phyloP scores from a whole-genome alignment of 2,797 vertebrate genomes.

The Diplodus puntazzo region DNA sequence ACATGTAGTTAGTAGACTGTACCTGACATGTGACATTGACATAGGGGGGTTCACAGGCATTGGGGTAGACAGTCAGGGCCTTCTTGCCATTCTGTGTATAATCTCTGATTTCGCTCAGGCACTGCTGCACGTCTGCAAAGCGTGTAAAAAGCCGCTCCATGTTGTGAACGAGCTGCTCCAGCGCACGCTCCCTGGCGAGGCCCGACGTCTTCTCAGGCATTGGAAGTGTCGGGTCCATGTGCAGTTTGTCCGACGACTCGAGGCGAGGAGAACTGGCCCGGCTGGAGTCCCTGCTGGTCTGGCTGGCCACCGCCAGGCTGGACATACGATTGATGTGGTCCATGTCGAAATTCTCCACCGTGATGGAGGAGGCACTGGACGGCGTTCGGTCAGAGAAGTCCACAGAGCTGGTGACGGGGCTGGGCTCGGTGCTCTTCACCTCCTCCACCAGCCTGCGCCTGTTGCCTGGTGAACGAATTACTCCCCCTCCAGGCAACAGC shows the following conservation, averaged over 20 bases:
- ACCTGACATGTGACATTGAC: conserved; percentile 94
- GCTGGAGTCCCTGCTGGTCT: conserved; percentile 82
- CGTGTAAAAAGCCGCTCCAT: conserved; percentile 87
- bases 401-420: conserved; percentile 83
- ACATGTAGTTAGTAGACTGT: conserved; percentile 48
- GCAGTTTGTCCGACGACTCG: conserved; percentile 67
- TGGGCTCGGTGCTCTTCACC: conserved; percentile 85
- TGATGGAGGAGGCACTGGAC: conserved; percentile 79
- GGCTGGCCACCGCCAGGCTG: conserved; percentile 71
- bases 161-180: conserved; percentile 82
- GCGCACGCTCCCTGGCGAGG: conserved; percentile 30
- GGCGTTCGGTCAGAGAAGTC: conserved; percentile 85
- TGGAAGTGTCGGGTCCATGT: conserved; percentile 63
- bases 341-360: conserved; percentile 81
- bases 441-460: conserved; percentile 89
- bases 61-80: conserved; percentile 82
- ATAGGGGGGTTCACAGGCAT: conserved; percentile 87
- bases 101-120: conserved; percentile 87
- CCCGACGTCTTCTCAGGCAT: conserved; percentile 49
- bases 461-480: conserved; percentile 79
- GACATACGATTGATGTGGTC: conserved; percentile 79
- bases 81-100: conserved; percentile 86
- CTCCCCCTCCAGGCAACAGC: conserved; percentile 84
- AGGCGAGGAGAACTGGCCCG: conserved; percentile 81
- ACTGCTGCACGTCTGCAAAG: conserved; percentile 88